phyloP scores from a whole-genome alignment of 2,888 invertebrate genomes.

The Druceiella hillmani region DNA sequence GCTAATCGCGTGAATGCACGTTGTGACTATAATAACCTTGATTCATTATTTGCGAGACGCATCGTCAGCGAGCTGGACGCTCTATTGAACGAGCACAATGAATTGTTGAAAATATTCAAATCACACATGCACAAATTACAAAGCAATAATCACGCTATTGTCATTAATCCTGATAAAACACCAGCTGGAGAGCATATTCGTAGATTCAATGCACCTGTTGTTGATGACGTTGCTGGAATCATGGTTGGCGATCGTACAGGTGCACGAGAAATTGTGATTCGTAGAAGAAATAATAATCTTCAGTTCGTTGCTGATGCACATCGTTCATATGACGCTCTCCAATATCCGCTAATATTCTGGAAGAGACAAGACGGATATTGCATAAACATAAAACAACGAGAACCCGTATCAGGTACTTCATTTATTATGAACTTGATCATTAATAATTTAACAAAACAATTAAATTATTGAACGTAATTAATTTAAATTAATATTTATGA shows the following conservation, averaged over 20 bases:
- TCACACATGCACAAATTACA: conserved; percentile 27
- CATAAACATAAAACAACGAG: too few species aligned
- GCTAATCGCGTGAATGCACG: conserved; percentile 25
- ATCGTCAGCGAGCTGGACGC: conserved; percentile 15
- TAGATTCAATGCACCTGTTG: conserved; percentile 31
- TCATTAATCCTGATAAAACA: conserved; percentile 27
- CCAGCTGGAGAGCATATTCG: conserved; percentile 29
- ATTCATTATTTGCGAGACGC: conserved; percentile 24
- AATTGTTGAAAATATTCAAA: conserved; percentile 29
- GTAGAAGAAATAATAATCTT: too few species aligned
- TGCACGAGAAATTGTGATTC: too few species aligned
- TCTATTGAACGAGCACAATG: conserved; percentile 25
- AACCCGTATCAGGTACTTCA: conserved; percentile 8
- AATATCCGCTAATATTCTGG: too few species aligned
- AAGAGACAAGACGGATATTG: too few species aligned
- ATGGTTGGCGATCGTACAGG: conserved; percentile 16
- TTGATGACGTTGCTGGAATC: conserved; percentile 21
- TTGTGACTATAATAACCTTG: too few species aligned
- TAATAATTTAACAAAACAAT: conserved; percentile 8
- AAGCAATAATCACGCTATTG: conserved; percentile 22
- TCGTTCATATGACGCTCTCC: too few species aligned
- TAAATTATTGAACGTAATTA: conserved; percentile 4
- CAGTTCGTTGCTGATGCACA: too few species aligned
- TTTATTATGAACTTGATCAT: conserved; percentile 9
- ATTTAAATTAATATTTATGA: conserved; percentile 1